phyloP scores from a whole-genome alignment of 30 jellyfish, hydroid and myxozoan species.

The Nemopilema nomurai region DNA sequence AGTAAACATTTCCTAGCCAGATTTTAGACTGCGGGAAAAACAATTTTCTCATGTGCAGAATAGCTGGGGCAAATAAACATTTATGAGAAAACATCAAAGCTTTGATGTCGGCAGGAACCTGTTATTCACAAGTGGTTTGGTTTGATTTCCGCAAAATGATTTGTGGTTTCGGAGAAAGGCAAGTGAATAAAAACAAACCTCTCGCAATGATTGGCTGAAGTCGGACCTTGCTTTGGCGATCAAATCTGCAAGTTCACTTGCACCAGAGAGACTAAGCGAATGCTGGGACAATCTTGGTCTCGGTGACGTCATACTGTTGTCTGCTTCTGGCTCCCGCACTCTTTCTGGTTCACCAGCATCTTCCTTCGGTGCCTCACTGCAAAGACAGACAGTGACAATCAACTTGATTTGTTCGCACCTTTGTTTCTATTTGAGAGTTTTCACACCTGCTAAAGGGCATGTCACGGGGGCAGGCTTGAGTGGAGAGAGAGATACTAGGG shows the following conservation, averaged over 20 bases:
- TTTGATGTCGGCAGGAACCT: not conserved
- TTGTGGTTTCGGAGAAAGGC: not conserved
- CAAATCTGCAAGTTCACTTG: constrained; percentile 43
- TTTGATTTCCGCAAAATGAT: not conserved
- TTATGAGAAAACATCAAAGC: not conserved
- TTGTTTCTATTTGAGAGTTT: not conserved
- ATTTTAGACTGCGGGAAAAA: not conserved
- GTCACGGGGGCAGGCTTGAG: not conserved
- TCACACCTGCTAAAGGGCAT: not conserved
- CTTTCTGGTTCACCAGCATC: not conserved
- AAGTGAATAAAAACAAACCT: constrained; percentile 10
- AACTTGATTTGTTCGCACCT: not conserved
- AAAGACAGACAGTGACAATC: not conserved
- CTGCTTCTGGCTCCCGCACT: constrained; percentile 6
- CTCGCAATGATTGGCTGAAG: constrained; percentile 43
- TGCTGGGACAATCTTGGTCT: constrained; percentile 49
- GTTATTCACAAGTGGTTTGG: not conserved
- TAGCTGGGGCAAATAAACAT: not conserved
- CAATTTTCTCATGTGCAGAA: not conserved
- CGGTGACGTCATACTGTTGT: constrained; percentile 5
- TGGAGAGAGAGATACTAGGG: too few relatives aligned
- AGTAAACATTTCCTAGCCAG: not conserved
- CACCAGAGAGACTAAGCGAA: constrained; percentile 64
- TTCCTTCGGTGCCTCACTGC: constrained; percentile 3
- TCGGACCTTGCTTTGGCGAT: constrained; percentile 64